A percentile compares a stretch with the other conserved stretches of the same genome.
Evolutionary conservation across 2,113 vertebrate species (phyloP).

Genomic region (Microtus richardsoni): DNA sequence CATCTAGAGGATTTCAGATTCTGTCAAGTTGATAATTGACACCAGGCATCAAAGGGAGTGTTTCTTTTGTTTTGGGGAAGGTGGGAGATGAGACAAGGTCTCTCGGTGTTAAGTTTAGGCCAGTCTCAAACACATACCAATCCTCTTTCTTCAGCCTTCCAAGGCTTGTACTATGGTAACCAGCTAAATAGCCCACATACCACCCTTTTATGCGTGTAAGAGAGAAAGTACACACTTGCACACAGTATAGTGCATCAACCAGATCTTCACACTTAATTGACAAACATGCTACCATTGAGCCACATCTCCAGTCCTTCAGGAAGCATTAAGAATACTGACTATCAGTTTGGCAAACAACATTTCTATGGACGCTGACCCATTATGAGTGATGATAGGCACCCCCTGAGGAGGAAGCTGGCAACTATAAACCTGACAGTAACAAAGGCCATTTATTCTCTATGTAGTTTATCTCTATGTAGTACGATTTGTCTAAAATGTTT

Average conservation of each 20-base stretch:
- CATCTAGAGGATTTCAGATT: background rate
- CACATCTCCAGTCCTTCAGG: background rate
- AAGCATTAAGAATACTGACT: accelerated
- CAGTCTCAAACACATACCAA: background rate
- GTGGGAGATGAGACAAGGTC: background rate
- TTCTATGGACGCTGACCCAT: no score
- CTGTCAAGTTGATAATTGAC: background rate
- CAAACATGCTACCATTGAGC: background rate
- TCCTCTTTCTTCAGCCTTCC: background rate
- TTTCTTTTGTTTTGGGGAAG: background rate
- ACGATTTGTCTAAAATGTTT: background rate
- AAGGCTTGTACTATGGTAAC: background rate
- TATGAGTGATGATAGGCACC: background rate
- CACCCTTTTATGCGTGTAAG: background rate
- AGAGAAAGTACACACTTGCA: background rate
- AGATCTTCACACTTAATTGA: background rate
- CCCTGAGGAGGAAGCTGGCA: background rate
- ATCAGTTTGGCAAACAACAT: accelerated
- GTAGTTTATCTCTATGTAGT: no score
- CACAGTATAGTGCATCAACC: background rate
- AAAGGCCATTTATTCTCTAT: accelerated
- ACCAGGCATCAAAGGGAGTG: background rate
- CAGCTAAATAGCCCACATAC: background rate
- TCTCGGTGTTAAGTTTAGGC: background rate
- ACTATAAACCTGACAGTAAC: background rate